Evolutionary conservation across 2,888 invertebrate genomes (phyloP).

Genomic region (Hydrotaea cyrtoneurina): DNA sequence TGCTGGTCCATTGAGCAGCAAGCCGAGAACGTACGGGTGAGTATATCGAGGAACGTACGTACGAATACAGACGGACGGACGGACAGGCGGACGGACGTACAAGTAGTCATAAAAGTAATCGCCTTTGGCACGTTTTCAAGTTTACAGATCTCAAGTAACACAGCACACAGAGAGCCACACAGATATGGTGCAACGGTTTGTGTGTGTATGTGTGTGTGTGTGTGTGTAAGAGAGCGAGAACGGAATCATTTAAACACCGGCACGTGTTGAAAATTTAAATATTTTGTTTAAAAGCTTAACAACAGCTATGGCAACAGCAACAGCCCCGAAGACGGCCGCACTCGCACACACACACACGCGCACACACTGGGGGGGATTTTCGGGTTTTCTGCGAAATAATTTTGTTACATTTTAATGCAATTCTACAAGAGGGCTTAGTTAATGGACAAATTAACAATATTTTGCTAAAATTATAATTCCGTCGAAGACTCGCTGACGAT

Average conservation of each 20-base stretch:
- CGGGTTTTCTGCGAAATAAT: neutral
- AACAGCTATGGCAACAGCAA: constrained; percentile 44
- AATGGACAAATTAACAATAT: no score
- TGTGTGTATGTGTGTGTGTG: neutral
- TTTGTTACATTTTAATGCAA: constrained; percentile 29
- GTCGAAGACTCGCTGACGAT: no score
- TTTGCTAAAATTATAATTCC: no score
- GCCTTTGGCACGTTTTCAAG: constrained; percentile 66
- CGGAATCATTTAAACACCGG: constrained; percentile 66
- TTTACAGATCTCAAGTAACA: constrained; percentile 54
- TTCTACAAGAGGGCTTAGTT: no score
- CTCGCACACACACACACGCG: no score
- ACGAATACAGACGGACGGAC: no score
- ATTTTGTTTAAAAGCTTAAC: constrained; percentile 63
- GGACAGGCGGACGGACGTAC: neutral
- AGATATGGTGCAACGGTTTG: constrained; percentile 21
- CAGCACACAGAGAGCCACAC: constrained; percentile 31
- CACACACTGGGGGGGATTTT: constrained; percentile 41
- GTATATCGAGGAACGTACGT: neutral
- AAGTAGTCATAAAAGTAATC: constrained; percentile 64
- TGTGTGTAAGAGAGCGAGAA: neutral
- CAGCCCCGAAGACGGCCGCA: constrained; percentile 10
- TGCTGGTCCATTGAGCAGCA: constrained; percentile 63
- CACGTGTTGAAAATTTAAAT: constrained; percentile 67
- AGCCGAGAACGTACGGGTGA: neutral